Conservation (phyloP, 2,113 vertebrate genomes). For the Calypte anna region DNA sequence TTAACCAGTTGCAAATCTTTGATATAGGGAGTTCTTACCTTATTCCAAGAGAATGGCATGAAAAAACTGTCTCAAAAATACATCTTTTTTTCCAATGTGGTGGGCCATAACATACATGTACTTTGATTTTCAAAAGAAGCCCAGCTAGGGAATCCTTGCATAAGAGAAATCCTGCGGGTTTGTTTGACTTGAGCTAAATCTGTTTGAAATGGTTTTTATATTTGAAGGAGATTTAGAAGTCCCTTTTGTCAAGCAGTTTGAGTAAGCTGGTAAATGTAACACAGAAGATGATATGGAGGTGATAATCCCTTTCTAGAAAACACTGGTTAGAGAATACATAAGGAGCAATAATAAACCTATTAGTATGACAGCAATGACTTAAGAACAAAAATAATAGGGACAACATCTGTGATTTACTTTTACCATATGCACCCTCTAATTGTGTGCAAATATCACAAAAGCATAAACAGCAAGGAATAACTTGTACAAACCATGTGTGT, state of each 20-base stretch:
- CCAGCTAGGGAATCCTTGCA: not conserved
- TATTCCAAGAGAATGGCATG: not conserved
- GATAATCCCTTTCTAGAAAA: not conserved
- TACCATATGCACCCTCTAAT: not conserved
- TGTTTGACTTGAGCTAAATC: not conserved
- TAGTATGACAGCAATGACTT: not conserved
- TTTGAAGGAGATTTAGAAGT: not conserved
- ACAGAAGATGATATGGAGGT: not conserved
- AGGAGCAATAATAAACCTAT: not conserved
- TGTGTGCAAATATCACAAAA: slow-evolving; percentile 10
- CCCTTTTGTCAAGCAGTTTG: not conserved
- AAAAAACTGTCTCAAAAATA: not conserved
- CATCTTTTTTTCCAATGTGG: not conserved
- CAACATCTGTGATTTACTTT: slow-evolving; percentile 10
- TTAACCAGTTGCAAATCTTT: not conserved
- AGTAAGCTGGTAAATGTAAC: not conserved
- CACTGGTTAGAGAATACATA: not conserved
- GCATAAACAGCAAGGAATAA: not conserved
- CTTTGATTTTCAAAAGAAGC: not conserved
- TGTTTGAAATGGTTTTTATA: not conserved
- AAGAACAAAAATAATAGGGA: not conserved
- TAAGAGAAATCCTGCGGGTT: not conserved
- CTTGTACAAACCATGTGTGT: not conserved
- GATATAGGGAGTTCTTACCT: not conserved
- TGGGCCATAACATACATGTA: not conserved